A percentile compares a stretch with the other conserved stretches of the same genome.
These are phyloP conservation scores for Ricordea florida DNA, from an alignment of 92 coral and sea anemone genomes.

Conservation along the genomic window DNA sequence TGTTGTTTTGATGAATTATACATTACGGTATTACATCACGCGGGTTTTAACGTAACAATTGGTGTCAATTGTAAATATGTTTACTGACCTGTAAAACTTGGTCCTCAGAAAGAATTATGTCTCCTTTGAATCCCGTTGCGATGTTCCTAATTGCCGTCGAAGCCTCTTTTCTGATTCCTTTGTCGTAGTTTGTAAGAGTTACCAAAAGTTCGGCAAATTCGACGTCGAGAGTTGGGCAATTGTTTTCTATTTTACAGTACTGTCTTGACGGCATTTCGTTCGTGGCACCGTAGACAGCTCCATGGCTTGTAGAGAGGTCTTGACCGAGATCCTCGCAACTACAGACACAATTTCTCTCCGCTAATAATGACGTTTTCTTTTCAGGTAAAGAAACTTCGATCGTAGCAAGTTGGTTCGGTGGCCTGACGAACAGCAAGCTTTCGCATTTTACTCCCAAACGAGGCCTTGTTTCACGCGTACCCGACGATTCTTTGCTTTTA, in stretches of 20 bases:
- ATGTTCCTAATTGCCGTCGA: slow-evolving; percentile 20
- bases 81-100: slow-evolving; percentile 54
- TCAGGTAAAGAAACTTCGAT: slow-evolving; percentile 49
- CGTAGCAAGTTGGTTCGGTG: slow-evolving; percentile 23
- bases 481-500: neutral
- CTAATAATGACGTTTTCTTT: neutral
- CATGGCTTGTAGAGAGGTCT: too few relatives aligned
- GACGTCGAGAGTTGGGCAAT: too few relatives aligned
- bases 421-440: neutral
- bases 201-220: slow-evolving; percentile 42
- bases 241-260: too few relatives aligned
- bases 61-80: too few relatives aligned
- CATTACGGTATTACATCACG: too few relatives aligned
- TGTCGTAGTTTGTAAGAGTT: slow-evolving; percentile 1
- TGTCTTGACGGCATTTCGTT: neutral
- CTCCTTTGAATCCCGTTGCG: slow-evolving; percentile 32
- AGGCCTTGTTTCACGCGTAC: slow-evolving; percentile 21
- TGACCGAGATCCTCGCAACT: slow-evolving; percentile 56
- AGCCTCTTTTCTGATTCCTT: slow-evolving; percentile 10
- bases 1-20: too few relatives aligned
- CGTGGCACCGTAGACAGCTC: neutral
- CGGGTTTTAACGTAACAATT: too few relatives aligned
- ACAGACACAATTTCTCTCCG: slow-evolving; percentile 69
- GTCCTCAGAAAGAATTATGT: slow-evolving; percentile 27
- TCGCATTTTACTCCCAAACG: slow-evolving; percentile 12